phyloP scores from a whole-genome alignment of 2,888 invertebrate genomes.

The Junonia oenone region DNA sequence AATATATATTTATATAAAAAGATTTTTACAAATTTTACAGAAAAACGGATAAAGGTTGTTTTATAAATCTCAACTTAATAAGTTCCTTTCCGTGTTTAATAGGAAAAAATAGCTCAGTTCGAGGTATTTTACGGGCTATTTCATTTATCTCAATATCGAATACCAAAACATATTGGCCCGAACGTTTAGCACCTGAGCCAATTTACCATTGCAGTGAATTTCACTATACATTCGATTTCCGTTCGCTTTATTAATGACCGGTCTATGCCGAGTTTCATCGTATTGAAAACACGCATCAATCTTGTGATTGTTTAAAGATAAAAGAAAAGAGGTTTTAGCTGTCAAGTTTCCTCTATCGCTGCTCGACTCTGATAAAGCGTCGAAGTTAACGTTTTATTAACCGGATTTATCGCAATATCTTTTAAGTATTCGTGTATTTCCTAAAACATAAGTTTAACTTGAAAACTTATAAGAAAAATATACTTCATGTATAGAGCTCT shows the following conservation, averaged over 20 bases:
- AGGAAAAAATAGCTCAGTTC: slow-evolving; percentile 6
- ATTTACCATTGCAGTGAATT: slow-evolving; percentile 30
- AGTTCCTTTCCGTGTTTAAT: neutral
- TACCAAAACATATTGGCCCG: slow-evolving; percentile 33
- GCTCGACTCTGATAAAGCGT: neutral
- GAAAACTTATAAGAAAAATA: neutral
- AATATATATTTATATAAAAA: neutral
- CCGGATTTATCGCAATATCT: neutral
- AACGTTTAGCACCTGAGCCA: slow-evolving; percentile 36
- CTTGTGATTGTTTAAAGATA: slow-evolving; percentile 19
- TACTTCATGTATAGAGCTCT: no score
- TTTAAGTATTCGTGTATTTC: no score
- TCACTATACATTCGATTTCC: slow-evolving; percentile 33
- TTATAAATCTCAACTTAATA: slow-evolving; percentile 1
- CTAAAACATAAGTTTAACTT: neutral
- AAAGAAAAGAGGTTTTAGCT: slow-evolving; percentile 25
- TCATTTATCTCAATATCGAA: slow-evolving; percentile 33
- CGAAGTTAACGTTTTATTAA: neutral
- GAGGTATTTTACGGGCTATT: slow-evolving; percentile 22
- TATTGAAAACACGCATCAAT: slow-evolving; percentile 28
- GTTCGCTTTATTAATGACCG: slow-evolving; percentile 33
- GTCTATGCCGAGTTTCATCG: slow-evolving; percentile 26
- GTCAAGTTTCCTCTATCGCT: slow-evolving; percentile 21
- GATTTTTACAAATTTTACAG: neutral
- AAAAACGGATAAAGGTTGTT: neutral